Evolutionary conservation across 2,797 vertebrate species (phyloP), one percentile per base, ranked within the genome.

Genomic region (Diplodus puntazzo): DNA sequence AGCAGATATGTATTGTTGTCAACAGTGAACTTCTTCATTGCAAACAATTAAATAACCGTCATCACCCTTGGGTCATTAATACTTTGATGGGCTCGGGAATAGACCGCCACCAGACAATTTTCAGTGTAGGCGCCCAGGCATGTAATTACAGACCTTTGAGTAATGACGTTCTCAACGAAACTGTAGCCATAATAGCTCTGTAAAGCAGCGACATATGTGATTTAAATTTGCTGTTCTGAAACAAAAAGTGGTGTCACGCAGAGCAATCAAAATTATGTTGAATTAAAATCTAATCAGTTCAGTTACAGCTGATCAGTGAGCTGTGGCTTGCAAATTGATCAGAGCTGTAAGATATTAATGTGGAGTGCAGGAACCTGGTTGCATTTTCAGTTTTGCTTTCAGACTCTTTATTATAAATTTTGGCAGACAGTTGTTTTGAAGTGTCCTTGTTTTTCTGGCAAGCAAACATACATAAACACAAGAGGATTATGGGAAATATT

Each of bases 121-220:
- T 82, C 79, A 73, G 63, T 69, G 81, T 57, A 68, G 60, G 73
- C 75, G 11, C 67, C 79, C 75, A 83, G 90, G 80, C 81, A 59
- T 89, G 81, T 91, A 90, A 92, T 93, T 90, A 88, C 73, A 82
- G 80, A 79, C 69, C 73, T 84, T 65, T 80, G 85, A 92, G 80
- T 77, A 87, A 87, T 84, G 79, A 69, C 39, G 34, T 84, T 80
- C 87, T 85, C 76, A 55, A 65, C 30, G 13, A 81, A 85, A 81
- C 84, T 72, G 66, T 69, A 73, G 72, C 65, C 83, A 39, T 76
- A 81, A 84, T 77, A 74, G 69, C 79, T 59, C 71, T 75, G 60
- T 79, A 57, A 72, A 69, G 72, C 46, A 50, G 46, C 52, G n/a
- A 74, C 62, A 23, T 69, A 21, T 64, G 65, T 53, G 54, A 67